Evolutionary conservation across 2,113 vertebrate genomes (phyloP), one percentile per base, ranked within the genome.

Genomic region (Talpa occidentalis): DNA sequence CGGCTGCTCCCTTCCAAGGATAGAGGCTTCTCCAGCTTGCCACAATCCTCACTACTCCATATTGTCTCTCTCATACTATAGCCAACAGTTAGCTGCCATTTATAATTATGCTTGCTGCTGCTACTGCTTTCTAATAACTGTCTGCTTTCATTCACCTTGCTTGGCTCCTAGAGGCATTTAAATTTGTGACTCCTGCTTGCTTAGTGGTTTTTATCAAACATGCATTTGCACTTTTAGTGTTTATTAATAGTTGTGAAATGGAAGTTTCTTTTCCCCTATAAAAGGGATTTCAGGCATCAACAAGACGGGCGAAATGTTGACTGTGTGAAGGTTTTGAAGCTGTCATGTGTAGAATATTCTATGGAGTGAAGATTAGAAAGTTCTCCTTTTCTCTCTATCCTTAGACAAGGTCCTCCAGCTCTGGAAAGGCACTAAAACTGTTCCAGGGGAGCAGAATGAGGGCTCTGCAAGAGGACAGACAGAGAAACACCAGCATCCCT

Each of bases 381-480:
- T 69, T 11, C 4, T 0, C 72, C 59, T 69, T 72, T n/a, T 54
- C 37, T 62, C 47, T 86, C 44, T 30, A 32, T 26, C 10, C 26
- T 7, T 66, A 64, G 6, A 17, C 10, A 60, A n/a, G 26, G 21
- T 66, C 28, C 82, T 78, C 35, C 16, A 26, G 74, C 15, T 89
- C 64, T 80, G 15, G 40, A 30, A 49, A 74, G 44, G 37, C 11
- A 26, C 32, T 21, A 44, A 21, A 32, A 70, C 54, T 56, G 60
- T 52, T 88, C 79, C 6, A 4, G 10, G 52, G 88, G 44, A 62
- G 2, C 24, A 47, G 86, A 32, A 49, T 5, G 12, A 84, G n/a
- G 42, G 32, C 6, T 10, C 30, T 5, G 11, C 17, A 35, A 54
- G 16, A 60, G 0, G 1, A 47, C 19, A 60, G 67, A 54, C 0